A percentile compares a stretch with the other conserved stretches of the same genome.
Conservation (phyloP, 1,140 invertebrate species). For the Pachypsylla venusta region DNA sequence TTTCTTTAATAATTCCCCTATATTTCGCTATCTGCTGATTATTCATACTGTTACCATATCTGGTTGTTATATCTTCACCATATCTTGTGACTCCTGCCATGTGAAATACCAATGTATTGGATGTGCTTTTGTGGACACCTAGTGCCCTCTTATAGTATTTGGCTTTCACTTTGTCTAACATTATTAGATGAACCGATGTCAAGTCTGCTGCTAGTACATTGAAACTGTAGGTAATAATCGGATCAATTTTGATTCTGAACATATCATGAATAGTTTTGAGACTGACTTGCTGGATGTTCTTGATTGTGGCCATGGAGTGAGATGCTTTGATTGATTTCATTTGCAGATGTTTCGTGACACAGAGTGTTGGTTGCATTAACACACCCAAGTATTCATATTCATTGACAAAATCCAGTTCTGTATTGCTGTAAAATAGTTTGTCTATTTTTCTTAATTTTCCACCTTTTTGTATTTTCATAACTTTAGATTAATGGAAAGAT, state of each 20-base stretch:
- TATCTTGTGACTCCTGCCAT: not conserved
- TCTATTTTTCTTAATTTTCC: not conserved
- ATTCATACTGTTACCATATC: not conserved
- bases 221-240: not conserved
- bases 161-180: conserved; percentile 1
- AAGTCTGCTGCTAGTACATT: not conserved
- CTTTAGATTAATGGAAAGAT: too few species aligned
- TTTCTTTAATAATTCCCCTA: not conserved
- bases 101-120: conserved; percentile 1
- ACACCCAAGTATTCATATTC: not conserved
- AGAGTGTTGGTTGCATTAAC: not conserved
- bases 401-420: not conserved
- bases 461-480: not conserved
- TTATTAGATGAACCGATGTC: not conserved
- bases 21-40: not conserved
- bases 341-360: not conserved
- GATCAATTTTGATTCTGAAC: not conserved
- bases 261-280: not conserved
- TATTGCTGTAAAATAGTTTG: not conserved
- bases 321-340: not conserved
- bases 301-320: not conserved
- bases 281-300: not conserved
- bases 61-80: not conserved
- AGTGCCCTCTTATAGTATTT: conserved; percentile 2
- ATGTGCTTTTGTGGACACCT: not conserved